A percentile compares a stretch with the other conserved stretches of the same genome.
Conservation (phyloP, 2,888 invertebrate genomes). For the Germaria angustata region DNA sequence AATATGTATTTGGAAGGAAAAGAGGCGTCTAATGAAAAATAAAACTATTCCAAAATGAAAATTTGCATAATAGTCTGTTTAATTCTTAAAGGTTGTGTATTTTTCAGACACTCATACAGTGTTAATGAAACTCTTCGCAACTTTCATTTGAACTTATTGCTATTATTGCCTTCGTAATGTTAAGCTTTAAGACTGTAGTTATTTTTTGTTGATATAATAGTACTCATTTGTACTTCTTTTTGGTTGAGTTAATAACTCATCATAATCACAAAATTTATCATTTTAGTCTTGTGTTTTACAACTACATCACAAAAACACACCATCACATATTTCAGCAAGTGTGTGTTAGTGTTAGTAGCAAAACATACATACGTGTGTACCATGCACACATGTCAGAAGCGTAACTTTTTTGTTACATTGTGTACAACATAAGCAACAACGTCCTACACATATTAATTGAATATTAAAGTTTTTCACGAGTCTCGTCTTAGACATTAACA, state of each 20-base stretch:
- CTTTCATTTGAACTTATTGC: slow-evolving; percentile 23
- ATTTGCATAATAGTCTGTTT: too few species aligned
- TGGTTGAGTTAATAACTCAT: slow-evolving; percentile 69
- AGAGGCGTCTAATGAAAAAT: too few species aligned
- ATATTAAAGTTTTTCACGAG: too few species aligned
- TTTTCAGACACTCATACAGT: too few species aligned
- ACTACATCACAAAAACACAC: background rate
- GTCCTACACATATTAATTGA: too few species aligned
- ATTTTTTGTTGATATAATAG: background rate
- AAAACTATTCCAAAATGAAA: too few species aligned
- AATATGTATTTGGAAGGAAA: too few species aligned
- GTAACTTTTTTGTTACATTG: background rate
- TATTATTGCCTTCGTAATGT: slow-evolving; percentile 11
- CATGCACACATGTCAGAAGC: background rate
- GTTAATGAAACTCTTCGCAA: too few species aligned
- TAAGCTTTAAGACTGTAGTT: slow-evolving; percentile 5
- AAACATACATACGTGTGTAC: background rate
- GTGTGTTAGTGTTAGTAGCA: too few species aligned
- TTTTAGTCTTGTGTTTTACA: slow-evolving; percentile 35
- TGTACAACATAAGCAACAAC: too few species aligned
- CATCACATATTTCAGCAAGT: background rate
- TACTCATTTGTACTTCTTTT: background rate
- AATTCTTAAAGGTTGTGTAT: too few species aligned
- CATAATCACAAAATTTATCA: slow-evolving; percentile 71
- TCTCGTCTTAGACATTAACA: too few species aligned